Percentiles rank a stretch among this genome's conserved stretches.
phyloP scores from a whole-genome alignment of 2,888 invertebrate genomes.

The Netelia fuscicornis region DNA sequence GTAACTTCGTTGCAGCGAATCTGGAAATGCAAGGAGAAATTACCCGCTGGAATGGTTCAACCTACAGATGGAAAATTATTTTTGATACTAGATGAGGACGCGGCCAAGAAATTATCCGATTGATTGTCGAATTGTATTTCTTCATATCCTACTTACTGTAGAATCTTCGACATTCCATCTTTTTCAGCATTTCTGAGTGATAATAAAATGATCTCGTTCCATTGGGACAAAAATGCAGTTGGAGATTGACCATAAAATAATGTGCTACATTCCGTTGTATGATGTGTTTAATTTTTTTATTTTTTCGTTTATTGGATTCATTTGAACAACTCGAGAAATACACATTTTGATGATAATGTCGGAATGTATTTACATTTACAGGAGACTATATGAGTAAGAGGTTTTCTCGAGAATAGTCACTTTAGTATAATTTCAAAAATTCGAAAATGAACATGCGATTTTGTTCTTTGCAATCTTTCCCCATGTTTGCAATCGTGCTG shows the following conservation, averaged over 20 bases:
- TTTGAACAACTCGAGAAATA: conserved; percentile 59
- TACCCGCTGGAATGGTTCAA: conserved; percentile 92
- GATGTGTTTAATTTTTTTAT: conserved; percentile 18
- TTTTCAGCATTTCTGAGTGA: not conserved
- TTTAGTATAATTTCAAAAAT: conserved; percentile 40
- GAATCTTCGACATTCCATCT: not conserved
- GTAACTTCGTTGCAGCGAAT: conserved; percentile 89
- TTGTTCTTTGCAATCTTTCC: conserved; percentile 34
- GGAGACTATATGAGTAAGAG: conserved; percentile 40
- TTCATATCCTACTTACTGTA: conserved; percentile 8
- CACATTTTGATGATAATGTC: conserved; percentile 58
- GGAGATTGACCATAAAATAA: not conserved
- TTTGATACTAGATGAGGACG: conserved; percentile 85
- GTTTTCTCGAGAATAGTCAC: conserved; percentile 38
- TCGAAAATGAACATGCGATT: conserved; percentile 3
- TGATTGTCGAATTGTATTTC: conserved; percentile 26
- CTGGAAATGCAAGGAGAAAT: conserved; percentile 90
- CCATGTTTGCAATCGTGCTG: conserved; percentile 44
- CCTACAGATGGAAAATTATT: conserved; percentile 89
- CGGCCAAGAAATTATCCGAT: conserved; percentile 73
- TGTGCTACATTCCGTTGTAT: not conserved
- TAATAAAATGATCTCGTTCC: not conserved
- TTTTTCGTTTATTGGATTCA: conserved; percentile 50
- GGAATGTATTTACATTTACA: conserved; percentile 62
- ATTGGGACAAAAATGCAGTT: not conserved